phyloP scores from a whole-genome alignment of 2,888 invertebrate genomes.

The Acronicta aceris region DNA sequence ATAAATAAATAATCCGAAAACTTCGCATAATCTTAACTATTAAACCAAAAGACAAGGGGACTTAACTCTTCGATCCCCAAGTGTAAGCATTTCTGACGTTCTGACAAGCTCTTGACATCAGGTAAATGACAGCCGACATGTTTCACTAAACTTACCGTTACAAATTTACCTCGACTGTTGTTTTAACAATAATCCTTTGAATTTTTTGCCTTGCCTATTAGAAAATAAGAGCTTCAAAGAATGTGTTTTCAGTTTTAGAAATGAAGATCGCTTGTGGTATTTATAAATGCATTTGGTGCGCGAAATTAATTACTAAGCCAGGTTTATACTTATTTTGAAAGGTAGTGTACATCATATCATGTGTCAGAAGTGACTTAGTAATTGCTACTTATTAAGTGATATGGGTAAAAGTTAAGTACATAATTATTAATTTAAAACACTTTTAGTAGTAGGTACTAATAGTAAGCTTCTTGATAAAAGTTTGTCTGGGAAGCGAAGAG shows the following conservation, averaged over 20 bases:
- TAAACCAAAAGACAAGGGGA: not conserved
- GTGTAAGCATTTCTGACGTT: slow-evolving; percentile 48
- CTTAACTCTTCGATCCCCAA: slow-evolving; percentile 20
- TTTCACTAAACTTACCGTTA: slow-evolving; percentile 47
- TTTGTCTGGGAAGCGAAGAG: no score
- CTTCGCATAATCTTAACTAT: not conserved
- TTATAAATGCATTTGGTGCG: slow-evolving; percentile 44
- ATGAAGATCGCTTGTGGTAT: not conserved
- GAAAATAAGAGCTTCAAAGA: slow-evolving; percentile 30
- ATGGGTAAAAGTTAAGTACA: no score
- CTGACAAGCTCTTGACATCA: slow-evolving; percentile 57
- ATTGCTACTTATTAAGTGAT: slow-evolving; percentile 12
- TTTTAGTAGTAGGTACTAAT: no score
- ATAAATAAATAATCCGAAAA: no score
- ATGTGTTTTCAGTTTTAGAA: not conserved
- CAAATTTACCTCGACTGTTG: slow-evolving; percentile 49
- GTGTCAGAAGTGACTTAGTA: slow-evolving; percentile 26
- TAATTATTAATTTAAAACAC: no score
- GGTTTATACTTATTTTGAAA: slow-evolving; percentile 54
- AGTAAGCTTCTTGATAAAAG: no score
- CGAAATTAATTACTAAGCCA: slow-evolving; percentile 58
- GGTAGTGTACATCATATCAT: slow-evolving; percentile 45
- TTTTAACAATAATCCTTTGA: slow-evolving; percentile 25
- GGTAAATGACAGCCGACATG: slow-evolving; percentile 61
- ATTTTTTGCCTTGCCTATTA: slow-evolving; percentile 38